Conservation (phyloP, 35 echinoderm and acorn worm genomes). For the Ophioderma brevispina region DNA sequence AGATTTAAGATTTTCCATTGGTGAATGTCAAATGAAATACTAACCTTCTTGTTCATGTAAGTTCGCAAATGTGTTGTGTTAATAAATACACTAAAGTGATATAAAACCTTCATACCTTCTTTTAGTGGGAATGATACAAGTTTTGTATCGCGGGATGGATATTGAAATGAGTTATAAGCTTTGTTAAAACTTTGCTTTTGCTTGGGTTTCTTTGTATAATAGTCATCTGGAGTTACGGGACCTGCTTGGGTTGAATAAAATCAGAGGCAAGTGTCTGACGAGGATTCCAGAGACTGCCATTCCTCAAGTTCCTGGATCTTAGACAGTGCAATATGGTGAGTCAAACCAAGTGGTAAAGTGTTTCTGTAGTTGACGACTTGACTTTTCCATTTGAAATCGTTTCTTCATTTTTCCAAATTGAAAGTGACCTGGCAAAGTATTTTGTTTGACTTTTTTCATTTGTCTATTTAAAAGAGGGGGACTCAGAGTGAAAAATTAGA, state of each 20-base stretch:
- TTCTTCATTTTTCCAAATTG: not conserved
- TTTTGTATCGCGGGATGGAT: no score
- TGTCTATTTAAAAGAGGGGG: not conserved
- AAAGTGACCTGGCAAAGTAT: not conserved
- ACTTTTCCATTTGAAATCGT: not conserved
- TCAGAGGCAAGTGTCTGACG: slow-evolving; percentile 42
- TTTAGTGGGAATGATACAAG: no score
- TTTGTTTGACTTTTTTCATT: not conserved
- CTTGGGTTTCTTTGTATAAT: not conserved
- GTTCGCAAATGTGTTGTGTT: no score
- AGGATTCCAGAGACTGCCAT: slow-evolving; percentile 48
- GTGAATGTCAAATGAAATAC: no score
- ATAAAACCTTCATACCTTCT: no score
- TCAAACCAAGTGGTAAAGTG: not conserved
- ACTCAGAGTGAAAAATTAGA: not conserved
- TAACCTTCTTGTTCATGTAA: no score
- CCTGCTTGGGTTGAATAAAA: slow-evolving; percentile 47
- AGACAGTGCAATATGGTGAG: slow-evolving; percentile 68
- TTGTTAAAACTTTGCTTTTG: not conserved
- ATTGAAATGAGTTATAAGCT: no score
- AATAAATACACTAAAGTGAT: no score
- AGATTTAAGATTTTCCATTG: no score
- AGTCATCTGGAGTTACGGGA: slow-evolving; percentile 39
- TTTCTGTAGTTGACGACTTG: not conserved
- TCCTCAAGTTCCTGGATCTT: slow-evolving; percentile 48